phyloP scores from a whole-genome alignment of 2,888 invertebrate species.

The Rosalia funebris region DNA sequence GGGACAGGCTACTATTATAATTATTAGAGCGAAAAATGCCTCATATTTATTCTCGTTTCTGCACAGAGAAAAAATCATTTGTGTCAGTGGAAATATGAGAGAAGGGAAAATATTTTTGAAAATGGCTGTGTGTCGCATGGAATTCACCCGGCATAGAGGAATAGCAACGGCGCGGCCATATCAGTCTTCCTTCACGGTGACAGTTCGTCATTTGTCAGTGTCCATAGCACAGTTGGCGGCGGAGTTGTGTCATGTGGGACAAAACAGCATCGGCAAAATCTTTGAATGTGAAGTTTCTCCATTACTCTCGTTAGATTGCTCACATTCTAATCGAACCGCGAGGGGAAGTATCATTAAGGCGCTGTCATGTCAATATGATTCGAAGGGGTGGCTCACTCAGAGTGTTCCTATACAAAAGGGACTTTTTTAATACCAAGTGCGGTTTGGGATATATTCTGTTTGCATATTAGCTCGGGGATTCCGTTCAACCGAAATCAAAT shows the following conservation, averaged over 20 bases:
- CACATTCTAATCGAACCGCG: constrained; percentile 58
- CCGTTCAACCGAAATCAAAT: constrained; percentile 61
- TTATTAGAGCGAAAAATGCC: constrained; percentile 62
- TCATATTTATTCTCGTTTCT: constrained; percentile 61
- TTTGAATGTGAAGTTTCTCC: constrained; percentile 56
- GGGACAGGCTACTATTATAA: constrained; percentile 59
- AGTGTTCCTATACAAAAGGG: constrained; percentile 62
- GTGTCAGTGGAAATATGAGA: constrained; percentile 58
- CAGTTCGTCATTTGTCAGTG: constrained; percentile 68
- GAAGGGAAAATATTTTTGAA: constrained; percentile 61
- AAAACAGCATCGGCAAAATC: constrained; percentile 63
- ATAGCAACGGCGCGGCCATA: constrained; percentile 64
- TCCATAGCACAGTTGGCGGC: constrained; percentile 65
- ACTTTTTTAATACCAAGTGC: constrained; percentile 62
- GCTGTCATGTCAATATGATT: constrained; percentile 66
- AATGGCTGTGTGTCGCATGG: constrained; percentile 61
- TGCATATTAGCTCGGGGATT: constrained; percentile 61
- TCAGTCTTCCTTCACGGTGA: constrained; percentile 68
- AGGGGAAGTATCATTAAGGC: constrained; percentile 65
- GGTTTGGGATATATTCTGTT: constrained; percentile 62
- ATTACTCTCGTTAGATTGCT: constrained; percentile 30
- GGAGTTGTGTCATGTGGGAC: constrained; percentile 65
- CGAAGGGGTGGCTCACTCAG: constrained; percentile 62
- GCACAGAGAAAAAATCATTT: constrained; percentile 50
- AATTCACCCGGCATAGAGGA: constrained; percentile 61